phyloP scores from a whole-genome alignment of 2,888 invertebrate genomes.

The Pandemis heparana region DNA sequence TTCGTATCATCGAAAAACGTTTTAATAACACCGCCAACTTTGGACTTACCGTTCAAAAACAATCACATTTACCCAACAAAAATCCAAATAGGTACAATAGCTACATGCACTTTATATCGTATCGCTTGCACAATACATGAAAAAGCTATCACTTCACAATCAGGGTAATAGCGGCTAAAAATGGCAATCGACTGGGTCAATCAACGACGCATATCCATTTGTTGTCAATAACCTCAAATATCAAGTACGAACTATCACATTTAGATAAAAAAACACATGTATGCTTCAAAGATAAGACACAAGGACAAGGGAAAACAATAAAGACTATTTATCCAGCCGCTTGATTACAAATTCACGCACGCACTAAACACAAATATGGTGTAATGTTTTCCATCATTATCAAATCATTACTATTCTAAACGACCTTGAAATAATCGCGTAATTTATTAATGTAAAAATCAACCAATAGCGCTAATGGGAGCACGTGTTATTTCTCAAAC shows the following conservation, averaged over 20 bases:
- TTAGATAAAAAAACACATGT: conserved; percentile 16
- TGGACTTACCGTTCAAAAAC: not conserved
- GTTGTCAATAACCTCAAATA: conserved; percentile 39
- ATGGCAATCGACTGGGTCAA: conserved; percentile 24
- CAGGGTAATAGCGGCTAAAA: conserved; percentile 26
- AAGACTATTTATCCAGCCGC: not conserved
- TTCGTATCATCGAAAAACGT: no score
- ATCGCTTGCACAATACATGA: conserved; percentile 8
- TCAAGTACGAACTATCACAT: conserved; percentile 4
- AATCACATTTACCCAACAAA: not conserved
- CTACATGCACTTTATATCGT: not conserved
- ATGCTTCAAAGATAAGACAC: conserved; percentile 18
- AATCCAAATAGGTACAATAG: not conserved
- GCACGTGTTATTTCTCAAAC: conserved; percentile 39
- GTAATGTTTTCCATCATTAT: conserved; percentile 6
- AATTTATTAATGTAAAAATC: conserved; percentile 28
- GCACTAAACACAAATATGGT: conserved; percentile 1
- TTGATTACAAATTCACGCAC: not conserved
- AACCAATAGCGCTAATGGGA: conserved; percentile 27
- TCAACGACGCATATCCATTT: conserved; percentile 27
- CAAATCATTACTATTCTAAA: not conserved
- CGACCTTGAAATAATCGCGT: conserved; percentile 36
- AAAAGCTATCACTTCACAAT: conserved; percentile 10
- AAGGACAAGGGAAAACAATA: not conserved
- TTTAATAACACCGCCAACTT: not conserved